Percentiles rank a stretch among this genome's conserved stretches.
phyloP scores from a whole-genome alignment of 2,797 vertebrate species.

The Taenioides sp. region DNA sequence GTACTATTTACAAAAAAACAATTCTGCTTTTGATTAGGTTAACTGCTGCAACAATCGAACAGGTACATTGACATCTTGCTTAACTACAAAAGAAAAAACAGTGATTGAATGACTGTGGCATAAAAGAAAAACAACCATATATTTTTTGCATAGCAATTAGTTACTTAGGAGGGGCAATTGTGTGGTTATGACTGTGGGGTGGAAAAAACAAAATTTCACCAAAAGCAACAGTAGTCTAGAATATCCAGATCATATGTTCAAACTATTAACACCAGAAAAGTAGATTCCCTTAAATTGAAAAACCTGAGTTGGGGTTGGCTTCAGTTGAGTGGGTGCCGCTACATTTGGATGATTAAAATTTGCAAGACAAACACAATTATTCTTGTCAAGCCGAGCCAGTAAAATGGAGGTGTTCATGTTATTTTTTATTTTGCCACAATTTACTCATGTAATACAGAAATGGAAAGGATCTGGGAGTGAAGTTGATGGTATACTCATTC shows the following conservation, averaged over 20 bases:
- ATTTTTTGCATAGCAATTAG: slow-evolving; percentile 83
- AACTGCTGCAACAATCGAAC: slow-evolving; percentile 81
- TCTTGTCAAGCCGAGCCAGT: slow-evolving; percentile 42
- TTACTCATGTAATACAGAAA: slow-evolving; percentile 27
- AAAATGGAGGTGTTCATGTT: neutral
- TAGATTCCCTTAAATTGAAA: slow-evolving; percentile 62
- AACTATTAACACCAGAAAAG: slow-evolving; percentile 51
- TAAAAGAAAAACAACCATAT: slow-evolving; percentile 72
- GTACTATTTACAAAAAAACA: slow-evolving; percentile 85
- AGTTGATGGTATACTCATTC: slow-evolving; percentile 19
- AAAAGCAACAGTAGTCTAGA: slow-evolving; percentile 40
- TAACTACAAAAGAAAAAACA: slow-evolving; percentile 74
- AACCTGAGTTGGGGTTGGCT: slow-evolving; percentile 75
- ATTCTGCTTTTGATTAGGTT: slow-evolving; percentile 78
- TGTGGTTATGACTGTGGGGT: slow-evolving; percentile 49
- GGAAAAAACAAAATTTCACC: slow-evolving; percentile 43
- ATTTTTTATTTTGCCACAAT: slow-evolving; percentile 25
- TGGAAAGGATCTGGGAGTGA: slow-evolving; percentile 19
- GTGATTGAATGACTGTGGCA: slow-evolving; percentile 75
- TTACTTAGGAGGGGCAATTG: slow-evolving; percentile 56
- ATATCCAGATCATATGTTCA: slow-evolving; percentile 35
- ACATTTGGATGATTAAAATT: slow-evolving; percentile 49
- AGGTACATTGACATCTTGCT: slow-evolving; percentile 77
- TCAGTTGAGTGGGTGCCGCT: slow-evolving; percentile 63
- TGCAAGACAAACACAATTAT: slow-evolving; percentile 43